Evolutionary conservation across 2,113 vertebrate species (phyloP), one percentile per base, ranked within the genome.

Genomic region (Oenanthe oenanthe): DNA sequence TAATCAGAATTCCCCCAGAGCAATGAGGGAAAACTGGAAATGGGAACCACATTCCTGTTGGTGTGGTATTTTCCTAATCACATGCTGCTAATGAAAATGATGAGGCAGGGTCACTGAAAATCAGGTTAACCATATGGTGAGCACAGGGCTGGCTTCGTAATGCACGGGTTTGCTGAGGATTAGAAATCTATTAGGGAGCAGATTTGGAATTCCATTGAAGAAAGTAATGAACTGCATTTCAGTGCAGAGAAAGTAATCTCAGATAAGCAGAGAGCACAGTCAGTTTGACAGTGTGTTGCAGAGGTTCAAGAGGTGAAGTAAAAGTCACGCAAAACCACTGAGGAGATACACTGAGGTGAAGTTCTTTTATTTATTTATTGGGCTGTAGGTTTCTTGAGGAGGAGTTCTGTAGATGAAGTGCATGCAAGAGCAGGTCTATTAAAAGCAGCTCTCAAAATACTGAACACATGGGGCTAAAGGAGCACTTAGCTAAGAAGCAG

Each of bases 191-290:
- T 96, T 94, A 96, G 91, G 48, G 92, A 93, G 86, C 85, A 95
- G 92, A 92, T 88, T 92, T 95, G 89, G 89, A 96, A 96, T 96
- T 95, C 74, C 88, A 94, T 66, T 95, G 95, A 96, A 97, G 92
- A 94, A 97, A 89, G 89, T 97, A 97, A 97, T 95, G 96, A 97
- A 96, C 89, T 93, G 75, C 47, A 47, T 94, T 96, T 95, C n/a
- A 31, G 89, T 72, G 77, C 38, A 92, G 75, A 61, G 89, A 95
- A 97, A 94, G 92, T 95, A 96, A 97, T 96, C 96, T 96, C 91
- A 95, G 95, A 97, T 94, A 97, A 97, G 93, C 88, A 78, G 92
- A 80, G 79, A 93, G 93, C 57, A 93, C 62, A 85, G 93, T 63
- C 92, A 91, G 83, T 85, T 75, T 95, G 89, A 84, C 93, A 88